phyloP scores from a whole-genome alignment of 2,888 invertebrate genomes.

The Bombylius discolor region DNA sequence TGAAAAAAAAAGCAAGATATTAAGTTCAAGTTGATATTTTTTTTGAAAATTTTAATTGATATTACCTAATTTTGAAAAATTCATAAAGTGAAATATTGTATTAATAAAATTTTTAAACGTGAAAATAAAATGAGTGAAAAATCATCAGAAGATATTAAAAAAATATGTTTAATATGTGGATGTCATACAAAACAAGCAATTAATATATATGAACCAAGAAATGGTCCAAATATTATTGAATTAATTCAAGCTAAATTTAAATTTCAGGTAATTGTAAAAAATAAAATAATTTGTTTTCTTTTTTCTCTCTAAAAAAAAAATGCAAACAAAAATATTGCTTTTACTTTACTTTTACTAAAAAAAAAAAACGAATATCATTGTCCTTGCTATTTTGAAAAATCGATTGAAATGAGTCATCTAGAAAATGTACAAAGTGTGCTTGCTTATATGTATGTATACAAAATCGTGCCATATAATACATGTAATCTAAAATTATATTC shows the following conservation, averaged over 20 bases:
- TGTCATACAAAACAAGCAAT: conserved; percentile 35
- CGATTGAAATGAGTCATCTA: conserved; percentile 10
- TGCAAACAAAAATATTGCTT: too few species aligned
- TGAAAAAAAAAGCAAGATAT: too few species aligned
- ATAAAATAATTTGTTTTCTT: neutral
- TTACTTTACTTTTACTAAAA: too few species aligned
- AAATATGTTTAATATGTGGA: conserved; percentile 36
- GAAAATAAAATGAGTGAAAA: conserved; percentile 21
- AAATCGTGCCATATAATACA: neutral
- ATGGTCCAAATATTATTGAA: conserved; percentile 35
- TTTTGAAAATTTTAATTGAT: too few species aligned
- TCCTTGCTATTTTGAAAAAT: conserved; percentile 6
- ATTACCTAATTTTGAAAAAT: too few species aligned
- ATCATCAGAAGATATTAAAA: conserved; percentile 27
- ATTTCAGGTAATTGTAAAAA: conserved; percentile 28
- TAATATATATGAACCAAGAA: conserved; percentile 35
- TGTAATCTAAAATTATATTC: neutral
- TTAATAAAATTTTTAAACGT: too few species aligned
- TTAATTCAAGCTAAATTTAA: conserved; percentile 36
- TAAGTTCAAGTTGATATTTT: too few species aligned
- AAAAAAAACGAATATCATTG: neutral
- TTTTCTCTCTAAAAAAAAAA: neutral
- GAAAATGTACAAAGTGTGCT: neutral
- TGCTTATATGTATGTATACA: neutral
- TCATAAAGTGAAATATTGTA: too few species aligned